Evolutionary conservation across 1,140 invertebrate genomes (phyloP).

Genomic region (Physella acuta): DNA sequence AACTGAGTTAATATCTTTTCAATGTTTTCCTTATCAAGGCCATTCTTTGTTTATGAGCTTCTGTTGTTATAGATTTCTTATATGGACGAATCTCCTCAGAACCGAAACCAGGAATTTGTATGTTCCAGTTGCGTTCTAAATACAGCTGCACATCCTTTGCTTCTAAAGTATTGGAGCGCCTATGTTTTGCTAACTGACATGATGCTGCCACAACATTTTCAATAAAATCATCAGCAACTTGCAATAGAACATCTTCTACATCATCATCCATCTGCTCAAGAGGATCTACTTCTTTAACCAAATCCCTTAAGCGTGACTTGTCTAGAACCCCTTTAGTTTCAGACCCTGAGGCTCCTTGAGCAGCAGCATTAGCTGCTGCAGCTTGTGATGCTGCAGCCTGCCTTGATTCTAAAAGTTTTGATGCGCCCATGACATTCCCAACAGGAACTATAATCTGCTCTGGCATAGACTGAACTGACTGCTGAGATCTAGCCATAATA

Average conservation of each 20-base stretch:
- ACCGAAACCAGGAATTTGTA: constrained; percentile 95
- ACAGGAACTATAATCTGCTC: constrained; percentile 24
- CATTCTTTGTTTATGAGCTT: constrained; percentile 91
- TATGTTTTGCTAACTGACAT: constrained; percentile 87
- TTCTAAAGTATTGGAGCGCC: constrained; percentile 85
- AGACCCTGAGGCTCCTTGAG: too few relatives aligned
- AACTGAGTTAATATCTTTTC: constrained; percentile 88
- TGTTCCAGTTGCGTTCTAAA: constrained; percentile 90
- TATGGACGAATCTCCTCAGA: constrained; percentile 89
- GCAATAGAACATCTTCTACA: constrained; percentile 89
- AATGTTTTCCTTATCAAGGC: constrained; percentile 87
- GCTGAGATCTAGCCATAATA: not conserved
- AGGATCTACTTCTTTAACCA: constrained; percentile 91
- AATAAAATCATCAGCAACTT: constrained; percentile 94
- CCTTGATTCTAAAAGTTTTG: too few relatives aligned
- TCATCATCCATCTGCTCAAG: constrained; percentile 95
- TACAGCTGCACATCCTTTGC: constrained; percentile 93
- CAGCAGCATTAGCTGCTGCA: too few relatives aligned
- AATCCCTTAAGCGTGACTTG: constrained; percentile 81
- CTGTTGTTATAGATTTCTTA: constrained; percentile 85
- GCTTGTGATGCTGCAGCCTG: too few relatives aligned
- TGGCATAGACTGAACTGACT: constrained; percentile 13
- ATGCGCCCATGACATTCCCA: constrained; percentile 17
- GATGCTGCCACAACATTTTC: constrained; percentile 87
- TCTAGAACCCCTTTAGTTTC: constrained; percentile 68